Conservation (phyloP, 2,888 invertebrate species). For the Drosophila multiciliata region DNA sequence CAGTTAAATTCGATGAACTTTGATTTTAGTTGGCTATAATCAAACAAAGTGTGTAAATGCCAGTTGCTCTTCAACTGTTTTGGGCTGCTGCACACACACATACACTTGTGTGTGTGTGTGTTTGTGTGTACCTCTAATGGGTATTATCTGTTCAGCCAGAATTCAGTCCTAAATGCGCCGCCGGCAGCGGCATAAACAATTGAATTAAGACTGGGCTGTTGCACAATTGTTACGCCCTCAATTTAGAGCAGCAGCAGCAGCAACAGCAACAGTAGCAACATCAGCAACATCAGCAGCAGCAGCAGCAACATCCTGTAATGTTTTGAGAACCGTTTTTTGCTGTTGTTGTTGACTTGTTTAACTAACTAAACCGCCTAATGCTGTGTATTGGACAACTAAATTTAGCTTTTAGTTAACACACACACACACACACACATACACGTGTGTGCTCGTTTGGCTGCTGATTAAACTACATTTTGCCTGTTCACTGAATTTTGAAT, state of each 20-base stretch:
- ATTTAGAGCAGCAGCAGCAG: neutral
- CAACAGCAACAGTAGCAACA: neutral
- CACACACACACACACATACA: neutral
- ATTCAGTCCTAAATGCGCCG: constrained; percentile 64
- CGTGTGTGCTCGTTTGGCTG: constrained; percentile 27
- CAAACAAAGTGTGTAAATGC: neutral
- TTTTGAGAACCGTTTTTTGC: constrained; percentile 50
- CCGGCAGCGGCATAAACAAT: constrained; percentile 66
- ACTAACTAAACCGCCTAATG: constrained; percentile 7
- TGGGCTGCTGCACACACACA: neutral
- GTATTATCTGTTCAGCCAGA: constrained; percentile 71
- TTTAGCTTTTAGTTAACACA: constrained; percentile 47
- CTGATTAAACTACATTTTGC: constrained; percentile 72
- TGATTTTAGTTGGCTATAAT: neutral
- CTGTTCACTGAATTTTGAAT: constrained; percentile 73
- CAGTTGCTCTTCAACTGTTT: neutral
- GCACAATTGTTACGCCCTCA: constrained; percentile 34
- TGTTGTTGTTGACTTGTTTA: constrained; percentile 31
- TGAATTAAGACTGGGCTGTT: constrained; percentile 65
- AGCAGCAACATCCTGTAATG: neutral
- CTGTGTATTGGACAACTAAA: constrained; percentile 56
- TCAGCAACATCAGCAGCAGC: neutral
- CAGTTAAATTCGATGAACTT: neutral
- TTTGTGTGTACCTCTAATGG: constrained; percentile 61
- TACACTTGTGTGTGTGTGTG: neutral